Evolutionary conservation across 2,113 vertebrate species (phyloP).

Genomic region (Addax nasomaculatus): DNA sequence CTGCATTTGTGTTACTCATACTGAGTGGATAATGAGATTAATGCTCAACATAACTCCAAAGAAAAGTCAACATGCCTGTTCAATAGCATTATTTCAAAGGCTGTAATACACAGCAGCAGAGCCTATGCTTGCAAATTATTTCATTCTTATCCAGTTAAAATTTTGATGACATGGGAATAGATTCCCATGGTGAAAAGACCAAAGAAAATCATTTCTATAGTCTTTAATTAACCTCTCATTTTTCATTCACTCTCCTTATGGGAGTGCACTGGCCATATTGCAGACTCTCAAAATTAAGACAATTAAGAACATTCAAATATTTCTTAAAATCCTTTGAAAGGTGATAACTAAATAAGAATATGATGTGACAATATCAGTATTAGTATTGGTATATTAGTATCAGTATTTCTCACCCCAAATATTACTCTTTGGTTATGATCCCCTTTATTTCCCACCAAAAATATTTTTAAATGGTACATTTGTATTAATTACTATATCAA

Average conservation of each 20-base stretch:
- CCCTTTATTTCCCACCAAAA: neutral
- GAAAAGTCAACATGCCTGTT: neutral
- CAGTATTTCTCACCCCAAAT: neutral
- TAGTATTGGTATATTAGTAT: neutral
- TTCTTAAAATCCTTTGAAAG: neutral
- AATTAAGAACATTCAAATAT: neutral
- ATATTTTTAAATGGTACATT: neutral
- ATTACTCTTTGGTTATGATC: neutral
- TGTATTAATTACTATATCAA: neutral
- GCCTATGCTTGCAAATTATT: neutral
- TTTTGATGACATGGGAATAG: neutral
- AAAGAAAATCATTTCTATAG: neutral
- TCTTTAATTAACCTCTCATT: neutral
- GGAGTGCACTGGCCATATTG: neutral
- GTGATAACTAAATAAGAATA: neutral
- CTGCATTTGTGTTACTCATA: neutral
- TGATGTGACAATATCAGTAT: neutral
- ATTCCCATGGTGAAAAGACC: neutral
- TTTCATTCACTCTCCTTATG: neutral
- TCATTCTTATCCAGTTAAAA: neutral
- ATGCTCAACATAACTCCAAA: neutral
- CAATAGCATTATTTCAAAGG: neutral
- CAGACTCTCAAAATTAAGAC: neutral
- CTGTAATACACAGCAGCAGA: neutral
- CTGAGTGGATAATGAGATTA: neutral